Base-by-base conservation (phyloP, 92 coral and sea anemone genomes). In the Zoanthus sociatus region DNA sequence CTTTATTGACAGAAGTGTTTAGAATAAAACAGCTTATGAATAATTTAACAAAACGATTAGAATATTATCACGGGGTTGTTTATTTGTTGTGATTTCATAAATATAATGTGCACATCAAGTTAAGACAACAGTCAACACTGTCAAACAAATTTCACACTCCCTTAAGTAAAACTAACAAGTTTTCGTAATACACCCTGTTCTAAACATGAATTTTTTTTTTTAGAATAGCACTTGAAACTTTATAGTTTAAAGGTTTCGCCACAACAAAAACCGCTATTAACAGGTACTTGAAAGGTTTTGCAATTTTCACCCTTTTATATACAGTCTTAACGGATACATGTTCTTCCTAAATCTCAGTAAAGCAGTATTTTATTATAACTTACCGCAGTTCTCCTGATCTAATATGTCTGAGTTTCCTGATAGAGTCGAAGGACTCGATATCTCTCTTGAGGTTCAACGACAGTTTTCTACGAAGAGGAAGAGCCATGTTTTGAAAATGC, bases 381-480 rank as follows among this genome's bases (percentile, higher is more conserved):
- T 86, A 63, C 91, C 87, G 88, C 51, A 61, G 44, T 70, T 87
- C 83, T 72, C 55, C 55, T 50, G 42, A 66, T 66, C 86, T 64
- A 84, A 51, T 76, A 72, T 66, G 72, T 82, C 16, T 87, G 7
- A 90, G 92, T 90, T 63, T 92, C 84, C 67, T 78, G 13, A 9
- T 18, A 7, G 68, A 92, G 64, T 93, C 93, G 70, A 94, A 94
- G 21, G 75, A 89, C 71, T 97, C 98, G 10, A 97, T 92, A 86
- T 97, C 99, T 74, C 87, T 86, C 84, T 93, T 93, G 82, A 97
- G 82, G 79, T 95, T 95, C 58, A 95, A 86, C 7, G 98, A 95
- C 15, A 95, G 84, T 71, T 97, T 95, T 77, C 98, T 89, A 55
- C 98, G 87, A 53, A 97, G 90, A 30, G 94, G 93, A 69, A 76